Evolutionary conservation across 2,888 invertebrate species (phyloP), one percentile per base, ranked within the genome.

Genomic region (Trilocha varians): DNA sequence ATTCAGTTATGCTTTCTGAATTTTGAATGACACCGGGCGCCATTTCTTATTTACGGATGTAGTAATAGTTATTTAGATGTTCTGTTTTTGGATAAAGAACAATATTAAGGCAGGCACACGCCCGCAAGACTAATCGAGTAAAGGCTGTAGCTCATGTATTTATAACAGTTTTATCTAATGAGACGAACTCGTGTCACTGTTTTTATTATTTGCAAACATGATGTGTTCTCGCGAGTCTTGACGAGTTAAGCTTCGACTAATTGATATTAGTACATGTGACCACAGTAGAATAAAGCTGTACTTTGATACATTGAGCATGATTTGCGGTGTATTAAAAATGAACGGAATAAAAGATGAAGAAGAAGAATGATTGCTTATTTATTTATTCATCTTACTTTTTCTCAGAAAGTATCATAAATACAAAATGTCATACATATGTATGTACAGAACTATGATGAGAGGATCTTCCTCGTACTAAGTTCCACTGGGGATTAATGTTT

Each of bases 131-230:
- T 79, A 72, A 64, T 55, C 57, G 50, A 46, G 46, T 50, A 47
- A 60, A 63, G 48, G 59, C n/a, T 67, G 62, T 52, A 57, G 51
- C 56, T 62, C 55, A 52, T 56, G 76, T 75, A 76, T 80, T 67
- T 80, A 80, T 80, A 79, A 72, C 59, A 66, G 55, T 66, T 70
- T 75, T 78, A 75, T 77, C 73, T 62, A 62, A 51, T 51, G 50
- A 50, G 55, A 49, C 55, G 51, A 52, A 55, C 48, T 52, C 40
- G 50, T 52, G 50, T 47, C 47, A 43, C 53, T 48, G 58, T 57
- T 62, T 57, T 49, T 48, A 48, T 44, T 70, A 56, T 65, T 63
- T 63, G 59, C 59, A 54, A 55, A 63, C 54, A 57, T 34, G 51
- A 51, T 58, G 58, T 40, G 40, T 45, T 38, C 49, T 47, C 38